Conservation (phyloP, 2,888 invertebrate genomes). For the Nezara viridula region DNA sequence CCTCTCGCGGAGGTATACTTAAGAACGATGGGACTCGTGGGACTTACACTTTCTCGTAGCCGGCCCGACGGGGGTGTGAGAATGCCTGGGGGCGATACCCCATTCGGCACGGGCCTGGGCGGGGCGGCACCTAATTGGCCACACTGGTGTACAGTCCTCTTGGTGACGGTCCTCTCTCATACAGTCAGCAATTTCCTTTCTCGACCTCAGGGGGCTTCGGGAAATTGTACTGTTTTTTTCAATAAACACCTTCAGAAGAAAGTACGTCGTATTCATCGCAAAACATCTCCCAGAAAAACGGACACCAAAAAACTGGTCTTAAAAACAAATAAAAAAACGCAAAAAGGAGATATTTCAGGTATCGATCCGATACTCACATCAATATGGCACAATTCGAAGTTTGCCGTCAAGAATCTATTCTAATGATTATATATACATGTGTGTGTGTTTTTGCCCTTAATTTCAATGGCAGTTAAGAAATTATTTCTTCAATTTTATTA, state of each 20-base stretch:
- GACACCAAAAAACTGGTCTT: not conserved
- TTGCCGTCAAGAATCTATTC: not conserved
- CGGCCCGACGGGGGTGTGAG: constrained; percentile 23
- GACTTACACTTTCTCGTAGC: not conserved
- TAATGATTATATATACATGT: too few species aligned
- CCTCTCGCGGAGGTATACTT: not conserved
- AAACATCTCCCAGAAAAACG: not conserved
- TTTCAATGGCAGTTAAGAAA: too few species aligned
- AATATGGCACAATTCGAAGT: not conserved
- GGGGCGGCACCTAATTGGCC: constrained; percentile 3
- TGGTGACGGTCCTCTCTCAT: not conserved
- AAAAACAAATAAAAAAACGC: not conserved
- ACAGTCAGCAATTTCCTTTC: constrained; percentile 24
- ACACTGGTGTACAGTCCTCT: not conserved
- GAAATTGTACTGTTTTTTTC: not conserved
- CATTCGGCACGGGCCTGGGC: not conserved
- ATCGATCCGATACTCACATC: not conserved
- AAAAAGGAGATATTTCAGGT: not conserved
- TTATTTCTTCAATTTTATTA: too few species aligned
- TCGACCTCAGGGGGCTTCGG: not conserved
- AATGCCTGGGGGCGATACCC: constrained; percentile 37
- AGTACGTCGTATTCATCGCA: not conserved
- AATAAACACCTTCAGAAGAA: not conserved
- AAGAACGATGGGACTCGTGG: not conserved
- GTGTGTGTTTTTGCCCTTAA: too few species aligned